Evolutionary conservation across 2,797 vertebrate genomes (phyloP), one percentile per base, ranked within the genome.

Genomic region (Orestias chungarensis): DNA sequence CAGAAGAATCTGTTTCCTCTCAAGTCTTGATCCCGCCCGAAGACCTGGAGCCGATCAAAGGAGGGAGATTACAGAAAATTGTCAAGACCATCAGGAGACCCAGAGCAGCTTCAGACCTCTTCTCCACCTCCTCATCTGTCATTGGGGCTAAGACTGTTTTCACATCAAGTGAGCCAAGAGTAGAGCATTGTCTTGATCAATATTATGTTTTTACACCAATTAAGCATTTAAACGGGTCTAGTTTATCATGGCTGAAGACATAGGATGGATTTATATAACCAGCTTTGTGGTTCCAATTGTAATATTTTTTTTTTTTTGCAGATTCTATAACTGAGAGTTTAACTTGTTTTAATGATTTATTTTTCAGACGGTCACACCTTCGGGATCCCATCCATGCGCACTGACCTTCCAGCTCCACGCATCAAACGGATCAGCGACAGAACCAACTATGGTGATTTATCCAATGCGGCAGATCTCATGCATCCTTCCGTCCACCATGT

Each of bases 381-480:
- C 10, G 96, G 97, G 12, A 52, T 96, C 70, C 96, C 96, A 29
- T 91, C 92, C 0, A 66, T 97, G 76, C 94, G 94, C 52, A 89
- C 84, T 0, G 96, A 98, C 86, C 80, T 96, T 70, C 84, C 95
- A 0, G 91, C 87, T 42, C 96, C 97, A 3, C 91, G 46, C 47
- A 77, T 95, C 83, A 91, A 76, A 64, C 90, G 91, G 10, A 6
- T 97, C 73, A 87, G 90, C 25, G 96, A 97, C 83, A 86, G 61
- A 6, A 94, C 61, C 23, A 96, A 96, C 88, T 98, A 98, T 1
- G 95, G 96, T 0, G 95, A 96, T 3, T 68, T 89, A 0, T 82
- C 93, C 14, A 93, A 80, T 4, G 92, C 87, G 6, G 90, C 85
- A 33, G 81, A 89, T 0, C 68, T 97, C n/a, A 78, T 99, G 0